Base-by-base conservation (phyloP, 2,888 invertebrate genomes). In the Macaria liturata region DNA sequence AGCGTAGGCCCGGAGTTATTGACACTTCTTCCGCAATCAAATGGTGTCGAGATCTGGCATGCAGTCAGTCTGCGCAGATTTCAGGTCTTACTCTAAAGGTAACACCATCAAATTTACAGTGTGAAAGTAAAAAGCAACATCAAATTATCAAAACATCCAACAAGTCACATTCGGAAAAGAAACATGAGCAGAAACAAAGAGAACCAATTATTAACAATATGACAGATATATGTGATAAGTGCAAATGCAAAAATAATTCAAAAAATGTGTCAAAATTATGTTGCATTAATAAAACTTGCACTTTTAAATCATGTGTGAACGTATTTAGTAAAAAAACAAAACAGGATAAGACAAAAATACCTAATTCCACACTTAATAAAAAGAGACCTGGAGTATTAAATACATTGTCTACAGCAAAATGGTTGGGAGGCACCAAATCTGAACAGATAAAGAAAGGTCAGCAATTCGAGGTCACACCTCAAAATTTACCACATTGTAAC, bases 1-100 rank as follows among this genome's bases (percentile, higher is more conserved):
- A 53, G 31, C 44, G 20, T 3, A 55, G 40, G 52, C 7, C 57
- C 8, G 47, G 48, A 49, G 4, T 6, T 3, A 37, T 61, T 8
- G 48, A 62, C 9, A 61, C 57, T 34, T 39, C 45, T 48, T 55
- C 54, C 32, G 54, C 31, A 6, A 37, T 46, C 7, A 61, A 61
- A n/a, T 43, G 55, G 46, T 54, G 39, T 50, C 54, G 45, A 42
- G 40, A 47, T 9, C 30, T 60, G 40, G 20, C 56, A 34, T 43
- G 47, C 8, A 43, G 52, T 34, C 46, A 46, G 8, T 56, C 55
- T 45, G 44, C 49, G 20, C 30, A 51, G n/a, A 7, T 43, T 9
- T 3, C 45, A 51, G 56, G 49, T 8, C 34, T 54, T 4, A 53
- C 51, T 6, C 9, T 51, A 31, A 49, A 9, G 20, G 20, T 20